phyloP scores from a whole-genome alignment of 1,140 invertebrate species.

The Pogonus chalceus region DNA sequence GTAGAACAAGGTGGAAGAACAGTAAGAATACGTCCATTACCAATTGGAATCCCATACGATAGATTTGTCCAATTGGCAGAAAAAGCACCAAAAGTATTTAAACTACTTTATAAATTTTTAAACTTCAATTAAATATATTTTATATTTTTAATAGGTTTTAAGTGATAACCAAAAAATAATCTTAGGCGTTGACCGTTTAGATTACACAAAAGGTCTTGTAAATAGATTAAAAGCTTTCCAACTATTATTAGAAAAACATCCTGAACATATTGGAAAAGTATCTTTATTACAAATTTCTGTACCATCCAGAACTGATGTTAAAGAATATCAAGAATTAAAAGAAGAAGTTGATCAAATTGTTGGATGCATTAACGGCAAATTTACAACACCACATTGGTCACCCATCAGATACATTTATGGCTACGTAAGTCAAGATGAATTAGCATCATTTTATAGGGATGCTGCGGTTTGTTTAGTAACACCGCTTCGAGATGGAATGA shows the following conservation, averaged over 20 bases:
- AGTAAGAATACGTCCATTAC: slow-evolving; percentile 69
- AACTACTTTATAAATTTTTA: too few species aligned
- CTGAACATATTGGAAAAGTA: slow-evolving; percentile 76
- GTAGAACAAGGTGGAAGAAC: slow-evolving; percentile 80
- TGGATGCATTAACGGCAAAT: slow-evolving; percentile 75
- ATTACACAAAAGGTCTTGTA: slow-evolving; percentile 86
- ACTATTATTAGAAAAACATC: slow-evolving; percentile 71
- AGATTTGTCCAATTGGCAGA: slow-evolving; percentile 73
- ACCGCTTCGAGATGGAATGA: slow-evolving; percentile 84
- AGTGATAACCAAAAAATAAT: slow-evolving; percentile 69
- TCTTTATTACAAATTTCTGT: slow-evolving; percentile 77
- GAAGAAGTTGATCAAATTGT: slow-evolving; percentile 85
- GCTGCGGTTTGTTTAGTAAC: slow-evolving; percentile 78
- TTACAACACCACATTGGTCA: slow-evolving; percentile 82
- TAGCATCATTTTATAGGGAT: slow-evolving; percentile 77
- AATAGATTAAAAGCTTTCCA: slow-evolving; percentile 77
- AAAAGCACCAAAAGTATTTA: slow-evolving; percentile 63
- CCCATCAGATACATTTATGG: slow-evolving; percentile 84
- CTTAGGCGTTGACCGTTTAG: slow-evolving; percentile 76
- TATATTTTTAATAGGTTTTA: slow-evolving; percentile 26
- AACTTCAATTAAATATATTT: not conserved
- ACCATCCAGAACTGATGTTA: slow-evolving; percentile 79
- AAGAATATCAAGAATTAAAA: slow-evolving; percentile 83
- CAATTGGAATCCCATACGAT: slow-evolving; percentile 81
- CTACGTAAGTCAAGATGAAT: slow-evolving; percentile 72